Conservation (phyloP, 2,113 vertebrate genomes). For the human region DNA sequence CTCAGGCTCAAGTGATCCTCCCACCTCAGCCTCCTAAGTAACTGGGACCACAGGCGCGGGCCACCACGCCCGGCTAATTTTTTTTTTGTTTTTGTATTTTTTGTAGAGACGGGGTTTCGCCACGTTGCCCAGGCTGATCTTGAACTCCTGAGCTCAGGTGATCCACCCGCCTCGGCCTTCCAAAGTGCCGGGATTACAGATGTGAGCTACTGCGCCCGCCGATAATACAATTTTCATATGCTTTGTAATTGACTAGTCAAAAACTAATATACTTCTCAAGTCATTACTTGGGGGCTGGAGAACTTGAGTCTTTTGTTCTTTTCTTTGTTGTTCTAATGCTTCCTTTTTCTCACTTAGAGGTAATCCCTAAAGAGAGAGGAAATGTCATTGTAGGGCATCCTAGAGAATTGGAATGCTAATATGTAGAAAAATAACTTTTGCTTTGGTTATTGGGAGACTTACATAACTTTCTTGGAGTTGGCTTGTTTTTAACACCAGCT, state of each 20-base stretch:
- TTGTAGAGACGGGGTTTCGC: too few relatives aligned
- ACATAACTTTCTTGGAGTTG: slow-evolving; percentile 18
- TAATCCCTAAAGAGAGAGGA: background rate
- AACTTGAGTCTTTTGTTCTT: slow-evolving; percentile 22
- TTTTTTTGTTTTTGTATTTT: too few relatives aligned
- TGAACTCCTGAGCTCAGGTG: too few relatives aligned
- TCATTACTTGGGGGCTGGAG: background rate
- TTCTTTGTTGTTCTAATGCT: background rate
- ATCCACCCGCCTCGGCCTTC: too few relatives aligned
- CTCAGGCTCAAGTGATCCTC: too few relatives aligned
- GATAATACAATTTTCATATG: background rate
- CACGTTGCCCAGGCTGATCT: too few relatives aligned
- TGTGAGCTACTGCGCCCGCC: too few relatives aligned
- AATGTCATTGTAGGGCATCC: background rate
- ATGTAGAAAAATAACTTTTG: background rate
- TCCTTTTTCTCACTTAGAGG: background rate
- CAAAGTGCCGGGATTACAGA: too few relatives aligned
- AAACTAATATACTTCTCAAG: background rate
- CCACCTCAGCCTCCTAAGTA: too few relatives aligned
- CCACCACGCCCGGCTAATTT: too few relatives aligned
- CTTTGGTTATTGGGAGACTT: slow-evolving; percentile 15
- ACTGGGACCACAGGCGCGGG: too few relatives aligned
- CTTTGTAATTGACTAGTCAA: background rate
- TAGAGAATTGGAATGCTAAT: slow-evolving; percentile 9
- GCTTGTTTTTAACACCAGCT: slow-evolving; percentile 23